phyloP scores from a whole-genome alignment of 2,113 vertebrate species.

The Scartelaos histophorus region DNA sequence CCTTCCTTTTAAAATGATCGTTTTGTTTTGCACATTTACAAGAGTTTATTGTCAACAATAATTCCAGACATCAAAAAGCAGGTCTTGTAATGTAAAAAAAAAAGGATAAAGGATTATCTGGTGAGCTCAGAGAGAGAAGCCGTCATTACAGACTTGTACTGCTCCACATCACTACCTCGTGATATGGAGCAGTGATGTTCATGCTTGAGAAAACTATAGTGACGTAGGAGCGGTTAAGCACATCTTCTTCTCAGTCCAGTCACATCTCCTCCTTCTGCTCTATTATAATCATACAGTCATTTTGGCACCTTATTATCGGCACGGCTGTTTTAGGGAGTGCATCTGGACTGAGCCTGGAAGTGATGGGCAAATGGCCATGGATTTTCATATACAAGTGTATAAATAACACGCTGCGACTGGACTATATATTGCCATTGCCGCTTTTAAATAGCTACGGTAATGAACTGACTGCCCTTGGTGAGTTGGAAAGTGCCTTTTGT shows the following conservation, averaged over 20 bases:
- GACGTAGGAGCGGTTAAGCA: neutral
- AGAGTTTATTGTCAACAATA: too few species aligned
- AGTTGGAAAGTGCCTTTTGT: neutral
- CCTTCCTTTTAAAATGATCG: too few species aligned
- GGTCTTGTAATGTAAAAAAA: too few species aligned
- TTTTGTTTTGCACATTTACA: too few species aligned
- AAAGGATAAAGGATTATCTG: too few species aligned
- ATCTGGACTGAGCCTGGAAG: slow-evolving; percentile 60
- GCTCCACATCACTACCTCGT: too few species aligned
- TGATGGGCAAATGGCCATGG: slow-evolving; percentile 49
- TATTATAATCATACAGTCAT: slow-evolving; percentile 60
- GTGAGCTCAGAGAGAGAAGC: neutral
- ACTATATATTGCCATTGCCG: slow-evolving; percentile 21
- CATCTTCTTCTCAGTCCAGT: slow-evolving; percentile 11
- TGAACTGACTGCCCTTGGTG: slow-evolving; percentile 1
- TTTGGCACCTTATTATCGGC: slow-evolving; percentile 72
- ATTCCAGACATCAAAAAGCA: too few species aligned
- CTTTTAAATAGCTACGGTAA: slow-evolving; percentile 8
- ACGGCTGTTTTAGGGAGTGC: slow-evolving; percentile 51
- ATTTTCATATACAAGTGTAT: slow-evolving; percentile 46
- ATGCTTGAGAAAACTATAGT: neutral
- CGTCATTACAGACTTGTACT: neutral
- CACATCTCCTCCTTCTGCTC: slow-evolving; percentile 22
- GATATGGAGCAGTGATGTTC: neutral
- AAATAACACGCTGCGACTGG: slow-evolving; percentile 35